Percentiles rank a stretch among this genome's conserved stretches.
These are phyloP conservation scores for Phragmatobia fuliginosa DNA, from an alignment of 2,888 invertebrate species.

Conservation along the genomic window DNA sequence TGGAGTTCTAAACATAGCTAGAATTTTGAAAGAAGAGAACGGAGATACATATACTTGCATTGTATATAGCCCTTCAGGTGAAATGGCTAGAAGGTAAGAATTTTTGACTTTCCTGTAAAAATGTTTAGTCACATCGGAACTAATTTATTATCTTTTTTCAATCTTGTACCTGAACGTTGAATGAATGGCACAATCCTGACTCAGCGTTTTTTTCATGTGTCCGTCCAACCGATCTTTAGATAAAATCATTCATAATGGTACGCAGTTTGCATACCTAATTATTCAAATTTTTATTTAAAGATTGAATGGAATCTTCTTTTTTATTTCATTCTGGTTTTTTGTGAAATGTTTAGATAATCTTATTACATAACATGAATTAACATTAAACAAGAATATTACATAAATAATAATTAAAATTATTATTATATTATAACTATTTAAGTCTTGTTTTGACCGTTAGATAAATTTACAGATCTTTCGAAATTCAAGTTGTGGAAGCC, in stretches of 20 bases:
- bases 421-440: no score
- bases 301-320: background rate
- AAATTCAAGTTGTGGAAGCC: constrained; percentile 91
- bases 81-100: constrained; percentile 89
- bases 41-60: constrained; percentile 94
- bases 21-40: constrained; percentile 88
- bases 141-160: background rate
- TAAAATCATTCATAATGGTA: background rate
- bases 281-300: background rate
- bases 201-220: background rate
- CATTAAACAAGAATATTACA: no score
- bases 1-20: constrained; percentile 87
- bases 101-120: no score
- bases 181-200: background rate
- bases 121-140: background rate
- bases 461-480: constrained; percentile 81
- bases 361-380: no score
- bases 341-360: background rate
- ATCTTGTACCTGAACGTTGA: background rate
- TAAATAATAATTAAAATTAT: no score
- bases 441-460: no score
- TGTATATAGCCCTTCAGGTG: constrained; percentile 91
- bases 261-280: background rate
- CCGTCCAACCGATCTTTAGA: background rate
- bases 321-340: background rate